phyloP scores from a whole-genome alignment of 2,888 invertebrate species.

The Meteorus colon region DNA sequence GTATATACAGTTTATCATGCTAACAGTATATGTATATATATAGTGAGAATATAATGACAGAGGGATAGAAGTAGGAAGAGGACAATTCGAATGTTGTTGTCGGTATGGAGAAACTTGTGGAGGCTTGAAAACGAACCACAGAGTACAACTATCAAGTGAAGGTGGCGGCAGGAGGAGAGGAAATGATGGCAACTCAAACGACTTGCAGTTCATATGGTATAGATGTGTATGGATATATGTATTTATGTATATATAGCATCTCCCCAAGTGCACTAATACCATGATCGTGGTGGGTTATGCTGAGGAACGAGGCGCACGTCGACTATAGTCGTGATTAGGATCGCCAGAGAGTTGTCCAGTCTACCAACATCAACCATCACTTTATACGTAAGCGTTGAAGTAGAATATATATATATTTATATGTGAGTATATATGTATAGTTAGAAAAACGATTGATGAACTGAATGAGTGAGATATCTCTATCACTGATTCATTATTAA shows the following conservation, averaged over 20 bases:
- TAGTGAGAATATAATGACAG: constrained; percentile 8
- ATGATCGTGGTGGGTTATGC: neutral
- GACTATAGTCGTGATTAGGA: constrained; percentile 47
- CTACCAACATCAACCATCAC: neutral
- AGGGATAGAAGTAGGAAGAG: constrained; percentile 26
- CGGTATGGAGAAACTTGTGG: constrained; percentile 14
- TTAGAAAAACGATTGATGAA: too few relatives aligned
- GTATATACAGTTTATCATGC: neutral
- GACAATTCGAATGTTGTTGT: constrained; percentile 8
- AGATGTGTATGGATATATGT: neutral
- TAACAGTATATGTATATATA: neutral
- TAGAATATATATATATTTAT: too few relatives aligned
- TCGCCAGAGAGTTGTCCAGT: constrained; percentile 23
- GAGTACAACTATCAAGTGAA: constrained; percentile 6
- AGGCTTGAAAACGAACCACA: constrained; percentile 11
- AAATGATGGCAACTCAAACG: constrained; percentile 28
- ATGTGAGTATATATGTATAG: too few relatives aligned
- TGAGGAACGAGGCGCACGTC: constrained; percentile 49
- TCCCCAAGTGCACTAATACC: neutral
- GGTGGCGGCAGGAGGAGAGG: constrained; percentile 28
- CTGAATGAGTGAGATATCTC: too few relatives aligned
- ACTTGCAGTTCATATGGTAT: neutral
- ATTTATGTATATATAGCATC: neutral
- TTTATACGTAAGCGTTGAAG: neutral
- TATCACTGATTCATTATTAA: too few relatives aligned